phyloP scores from a whole-genome alignment of 1,140 invertebrate species.

The Drosophila aff. region DNA sequence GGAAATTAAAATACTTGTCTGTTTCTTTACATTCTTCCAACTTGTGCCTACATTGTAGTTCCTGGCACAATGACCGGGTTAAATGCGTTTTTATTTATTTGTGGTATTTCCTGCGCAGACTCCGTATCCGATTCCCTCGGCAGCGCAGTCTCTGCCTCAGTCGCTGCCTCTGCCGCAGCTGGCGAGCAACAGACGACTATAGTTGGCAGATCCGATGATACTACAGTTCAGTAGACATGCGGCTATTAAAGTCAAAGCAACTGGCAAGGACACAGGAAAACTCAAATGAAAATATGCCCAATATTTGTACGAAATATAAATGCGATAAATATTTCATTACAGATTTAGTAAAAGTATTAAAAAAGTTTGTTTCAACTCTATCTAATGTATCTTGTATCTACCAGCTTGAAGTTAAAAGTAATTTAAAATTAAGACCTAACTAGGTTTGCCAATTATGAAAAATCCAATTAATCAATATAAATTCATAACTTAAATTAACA shows the following conservation, averaged over 20 bases:
- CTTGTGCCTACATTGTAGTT: too few species aligned
- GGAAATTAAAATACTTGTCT: not conserved
- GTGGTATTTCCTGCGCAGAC: conserved; percentile 26
- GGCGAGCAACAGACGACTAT: conserved; percentile 11
- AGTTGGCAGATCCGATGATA: not conserved
- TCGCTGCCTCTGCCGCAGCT: conserved; percentile 1
- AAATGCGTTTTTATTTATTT: conserved; percentile 35
- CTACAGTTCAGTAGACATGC: conserved; percentile 5
- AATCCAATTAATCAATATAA: too few species aligned
- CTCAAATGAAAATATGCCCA: not conserved
- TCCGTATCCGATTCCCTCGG: conserved; percentile 16
- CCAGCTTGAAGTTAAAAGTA: too few species aligned
- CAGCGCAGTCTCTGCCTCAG: conserved; percentile 18
- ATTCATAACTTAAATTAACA: too few species aligned
- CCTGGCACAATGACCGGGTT: conserved; percentile 17
- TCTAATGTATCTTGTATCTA: too few species aligned
- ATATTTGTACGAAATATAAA: not conserved
- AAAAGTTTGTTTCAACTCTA: too few species aligned
- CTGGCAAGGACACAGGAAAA: not conserved
- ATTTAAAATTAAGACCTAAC: too few species aligned
- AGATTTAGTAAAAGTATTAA: too few species aligned
- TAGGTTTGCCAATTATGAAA: too few species aligned
- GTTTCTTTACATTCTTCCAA: not conserved
- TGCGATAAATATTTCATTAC: not conserved
- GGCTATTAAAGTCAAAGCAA: not conserved